Evolutionary conservation across 2,113 vertebrate species (phyloP), one percentile per base, ranked within the genome.

Genomic region (Crotophaga sulcirostris): DNA sequence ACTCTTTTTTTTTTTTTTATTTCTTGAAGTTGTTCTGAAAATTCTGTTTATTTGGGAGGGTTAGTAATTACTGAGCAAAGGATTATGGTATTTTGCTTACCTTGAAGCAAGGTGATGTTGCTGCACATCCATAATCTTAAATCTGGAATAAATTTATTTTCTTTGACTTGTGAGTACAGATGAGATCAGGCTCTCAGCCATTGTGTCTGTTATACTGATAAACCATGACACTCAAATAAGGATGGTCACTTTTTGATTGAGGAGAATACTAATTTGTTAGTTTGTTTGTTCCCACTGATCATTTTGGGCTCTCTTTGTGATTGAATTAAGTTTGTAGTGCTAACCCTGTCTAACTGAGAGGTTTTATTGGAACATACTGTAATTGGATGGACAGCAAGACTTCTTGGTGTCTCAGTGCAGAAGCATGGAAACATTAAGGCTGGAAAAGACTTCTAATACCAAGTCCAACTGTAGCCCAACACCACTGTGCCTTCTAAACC

Each of bases 301-400:
- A 18, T 44, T 70, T 70, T 13, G 13, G 34, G 12, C 42, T 63
- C 20, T 40, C 17, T 34, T 28, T 45, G 10, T 16, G 33, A 38
- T 3, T 26, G 42, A 38, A 28, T 78, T 9, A 24, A 70, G 10
- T 42, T 33, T 28, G 6, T 7, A 40, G 11, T 19, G 26, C 19
- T 26, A 7, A 34, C 2, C 1, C 11, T 7, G 7, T 2, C 13
- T 44, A 13, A 33, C 33, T 9, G 47, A n/a, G 77, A 25, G n/a
- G 14, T 63, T 45, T 24, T 24, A 4, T 51, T 36, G 4, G 17
- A 4, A 17, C 14, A 3, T 5, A 15, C 52, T 23, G 45, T 2
- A 42, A 3, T 2, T 4, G 26, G 40, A 47, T 10, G 9, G 25
- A 28, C 34, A 5, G 21, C 11, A 6, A 8, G 55, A 28, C 26